Evolutionary conservation across 2,888 invertebrate genomes (phyloP).

Genomic region (Anagyrus pseudococci): DNA sequence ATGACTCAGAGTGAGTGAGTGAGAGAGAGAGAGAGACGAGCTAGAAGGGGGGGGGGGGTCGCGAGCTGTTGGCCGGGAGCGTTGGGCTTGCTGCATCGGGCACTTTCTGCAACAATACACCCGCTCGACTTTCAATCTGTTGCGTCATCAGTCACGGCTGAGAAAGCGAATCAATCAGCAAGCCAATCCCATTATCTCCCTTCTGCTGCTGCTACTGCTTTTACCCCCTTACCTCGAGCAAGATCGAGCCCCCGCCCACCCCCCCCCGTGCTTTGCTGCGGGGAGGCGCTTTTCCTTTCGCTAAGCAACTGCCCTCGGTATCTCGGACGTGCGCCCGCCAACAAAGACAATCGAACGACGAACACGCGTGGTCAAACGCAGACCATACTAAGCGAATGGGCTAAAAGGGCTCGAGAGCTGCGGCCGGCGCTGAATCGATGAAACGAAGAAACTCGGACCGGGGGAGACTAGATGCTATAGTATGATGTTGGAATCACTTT

Average conservation of each 20-base stretch:
- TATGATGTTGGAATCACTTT: no score
- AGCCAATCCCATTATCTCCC: constrained; percentile 31
- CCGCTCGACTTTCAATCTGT: constrained; percentile 16
- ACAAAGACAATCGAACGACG: no score
- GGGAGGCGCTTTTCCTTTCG: no score
- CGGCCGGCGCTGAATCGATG: no score
- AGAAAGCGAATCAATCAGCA: constrained; percentile 33
- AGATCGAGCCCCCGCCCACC: background rate
- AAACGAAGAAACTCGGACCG: no score
- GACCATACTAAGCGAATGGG: no score
- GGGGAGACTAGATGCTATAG: no score
- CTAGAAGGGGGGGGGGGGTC: background rate
- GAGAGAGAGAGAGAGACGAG: background rate
- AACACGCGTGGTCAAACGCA: no score
- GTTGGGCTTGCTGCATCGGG: background rate
- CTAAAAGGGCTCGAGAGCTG: no score
- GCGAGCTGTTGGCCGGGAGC: background rate
- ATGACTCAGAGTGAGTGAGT: constrained; percentile 16
- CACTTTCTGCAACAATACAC: background rate
- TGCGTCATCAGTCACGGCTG: constrained; percentile 29
- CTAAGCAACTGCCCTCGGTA: no score
- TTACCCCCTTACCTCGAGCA: background rate
- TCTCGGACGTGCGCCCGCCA: no score
- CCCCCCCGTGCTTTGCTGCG: background rate
- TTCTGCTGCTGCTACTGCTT: background rate